These are phyloP conservation scores for Crotalus viridis DNA, from an alignment of 2,113 vertebrate genomes.

Conservation along the genomic window DNA sequence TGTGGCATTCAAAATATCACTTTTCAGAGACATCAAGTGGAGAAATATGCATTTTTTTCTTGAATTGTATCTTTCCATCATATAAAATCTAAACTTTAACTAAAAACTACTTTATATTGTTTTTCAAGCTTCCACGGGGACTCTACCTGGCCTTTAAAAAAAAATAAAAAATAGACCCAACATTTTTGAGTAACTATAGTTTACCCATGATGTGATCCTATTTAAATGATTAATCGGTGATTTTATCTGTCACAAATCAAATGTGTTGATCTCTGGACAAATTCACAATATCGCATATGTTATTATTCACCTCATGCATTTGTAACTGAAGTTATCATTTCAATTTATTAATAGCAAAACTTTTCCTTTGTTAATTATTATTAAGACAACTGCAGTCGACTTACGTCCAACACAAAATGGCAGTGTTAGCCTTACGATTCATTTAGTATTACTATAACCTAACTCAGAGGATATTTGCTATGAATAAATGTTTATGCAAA, in stretches of 20 bases:
- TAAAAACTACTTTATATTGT: neutral
- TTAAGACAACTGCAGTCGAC: neutral
- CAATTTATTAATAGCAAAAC: neutral
- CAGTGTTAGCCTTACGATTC: neutral
- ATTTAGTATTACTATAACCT: neutral
- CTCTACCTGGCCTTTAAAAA: neutral
- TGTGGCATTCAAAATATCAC: neutral
- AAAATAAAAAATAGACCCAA: neutral
- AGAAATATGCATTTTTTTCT: neutral
- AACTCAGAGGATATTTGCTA: neutral
- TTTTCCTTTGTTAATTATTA: neutral
- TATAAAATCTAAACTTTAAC: neutral
- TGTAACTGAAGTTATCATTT: neutral
- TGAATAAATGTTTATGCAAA: neutral
- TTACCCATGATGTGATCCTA: neutral
- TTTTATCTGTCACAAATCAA: neutral
- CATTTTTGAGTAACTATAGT: neutral
- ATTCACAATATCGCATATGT: too few species aligned
- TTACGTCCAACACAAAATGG: neutral
- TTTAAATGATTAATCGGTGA: neutral
- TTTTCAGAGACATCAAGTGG: neutral
- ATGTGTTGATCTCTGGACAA: neutral
- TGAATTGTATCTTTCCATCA: neutral
- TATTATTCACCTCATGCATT: neutral
- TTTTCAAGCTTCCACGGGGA: neutral